Conservation (phyloP, 37 sponge, comb jelly and placozoan species). For the Chondrilla cf. caribensis region DNA sequence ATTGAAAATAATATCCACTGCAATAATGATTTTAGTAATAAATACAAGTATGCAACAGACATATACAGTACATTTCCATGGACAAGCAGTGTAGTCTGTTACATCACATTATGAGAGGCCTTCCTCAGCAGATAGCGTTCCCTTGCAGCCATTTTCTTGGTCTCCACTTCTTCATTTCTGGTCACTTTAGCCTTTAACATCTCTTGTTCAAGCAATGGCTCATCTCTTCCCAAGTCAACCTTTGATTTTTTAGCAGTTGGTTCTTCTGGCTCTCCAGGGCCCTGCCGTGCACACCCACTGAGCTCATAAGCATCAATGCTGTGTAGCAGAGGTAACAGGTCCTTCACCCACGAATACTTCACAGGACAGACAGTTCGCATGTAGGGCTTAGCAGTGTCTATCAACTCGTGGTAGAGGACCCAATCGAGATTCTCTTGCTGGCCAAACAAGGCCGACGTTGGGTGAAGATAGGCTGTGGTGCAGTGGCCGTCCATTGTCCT, state of each 20-base stretch:
- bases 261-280: background rate
- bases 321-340: conserved; percentile 77
- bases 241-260: background rate
- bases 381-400: conserved; percentile 79
- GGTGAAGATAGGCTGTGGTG: conserved; percentile 72
- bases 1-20: no score
- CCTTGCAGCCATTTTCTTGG: conserved; percentile 54
- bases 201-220: background rate
- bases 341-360: conserved; percentile 76
- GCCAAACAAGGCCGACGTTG: conserved; percentile 72
- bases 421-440: conserved; percentile 73
- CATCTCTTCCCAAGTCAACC: background rate
- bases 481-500: conserved; percentile 90
- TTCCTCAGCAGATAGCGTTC: conserved; percentile 73
- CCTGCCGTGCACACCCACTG: conserved; percentile 51
- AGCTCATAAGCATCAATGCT: conserved; percentile 71
- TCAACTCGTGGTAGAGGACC: conserved; percentile 79
- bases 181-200: background rate
- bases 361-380: conserved; percentile 84
- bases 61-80: no score
- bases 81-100: no score
- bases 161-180: conserved; percentile 29
- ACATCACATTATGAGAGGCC: no score
- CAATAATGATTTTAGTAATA: no score
- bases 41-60: no score